Evolutionary conservation across 2,797 vertebrate species (phyloP).

Genomic region (Buphagus erythrorhynchus): DNA sequence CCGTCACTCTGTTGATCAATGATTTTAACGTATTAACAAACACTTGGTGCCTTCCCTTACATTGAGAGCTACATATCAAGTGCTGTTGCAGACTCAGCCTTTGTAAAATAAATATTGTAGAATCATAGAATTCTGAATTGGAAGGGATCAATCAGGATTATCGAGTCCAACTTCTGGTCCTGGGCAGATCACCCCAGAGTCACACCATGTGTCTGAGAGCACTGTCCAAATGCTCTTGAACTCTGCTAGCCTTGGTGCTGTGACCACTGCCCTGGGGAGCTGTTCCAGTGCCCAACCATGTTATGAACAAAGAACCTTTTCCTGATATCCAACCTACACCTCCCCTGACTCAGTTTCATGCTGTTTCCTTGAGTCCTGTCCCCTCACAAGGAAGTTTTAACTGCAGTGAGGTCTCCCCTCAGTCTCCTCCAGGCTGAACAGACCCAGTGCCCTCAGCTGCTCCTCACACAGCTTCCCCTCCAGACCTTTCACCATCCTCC

Average conservation of each 20-base stretch:
- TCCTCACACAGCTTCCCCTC: neutral
- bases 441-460: neutral
- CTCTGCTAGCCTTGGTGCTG: neutral
- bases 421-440: neutral
- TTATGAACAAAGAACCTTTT: neutral
- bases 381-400: neutral
- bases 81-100: neutral
- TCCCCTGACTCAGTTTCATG: neutral
- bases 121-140: neutral
- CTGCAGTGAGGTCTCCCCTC: neutral
- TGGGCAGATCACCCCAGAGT: neutral
- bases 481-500: too few species aligned
- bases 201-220: neutral
- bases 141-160: neutral
- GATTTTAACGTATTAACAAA: neutral
- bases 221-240: neutral
- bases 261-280: too few species aligned
- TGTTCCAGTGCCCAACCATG: neutral
- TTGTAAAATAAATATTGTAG: neutral
- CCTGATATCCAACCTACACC: neutral
- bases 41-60: neutral
- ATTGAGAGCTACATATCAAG: rapidly evolving
- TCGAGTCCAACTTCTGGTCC: neutral
- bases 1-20: neutral
- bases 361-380: neutral